Percentiles rank a stretch among this genome's conserved stretches.
Evolutionary conservation across 2,113 vertebrate species (phyloP).

Genomic region (Neolamprologus sp.): DNA sequence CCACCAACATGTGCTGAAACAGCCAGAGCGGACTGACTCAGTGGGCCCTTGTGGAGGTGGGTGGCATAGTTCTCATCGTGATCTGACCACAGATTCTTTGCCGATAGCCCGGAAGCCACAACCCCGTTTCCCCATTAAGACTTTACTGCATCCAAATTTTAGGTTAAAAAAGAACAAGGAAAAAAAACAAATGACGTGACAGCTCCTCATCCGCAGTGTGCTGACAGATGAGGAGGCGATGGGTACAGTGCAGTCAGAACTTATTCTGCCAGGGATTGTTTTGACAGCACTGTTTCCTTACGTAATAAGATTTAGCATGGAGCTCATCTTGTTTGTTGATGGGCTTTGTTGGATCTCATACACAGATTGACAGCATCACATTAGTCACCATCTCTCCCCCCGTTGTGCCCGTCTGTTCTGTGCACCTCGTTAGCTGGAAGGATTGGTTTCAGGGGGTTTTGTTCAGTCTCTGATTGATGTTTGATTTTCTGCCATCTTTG

Average conservation of each 20-base stretch:
- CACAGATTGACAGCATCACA: constrained; percentile 29
- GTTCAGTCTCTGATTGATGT: background rate
- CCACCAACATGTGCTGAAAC: constrained; percentile 51
- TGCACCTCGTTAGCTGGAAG: constrained; percentile 16
- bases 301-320: constrained; percentile 18
- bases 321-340: background rate
- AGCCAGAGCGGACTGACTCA: constrained; percentile 62
- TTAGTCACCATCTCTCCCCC: constrained; percentile 16
- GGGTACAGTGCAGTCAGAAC: background rate
- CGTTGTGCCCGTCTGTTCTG: background rate
- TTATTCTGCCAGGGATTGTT: constrained; percentile 20
- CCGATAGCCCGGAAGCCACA: background rate
- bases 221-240: constrained; percentile 33
- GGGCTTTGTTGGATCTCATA: constrained; percentile 12
- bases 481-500: background rate
- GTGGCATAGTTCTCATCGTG: constrained; percentile 53
- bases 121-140: background rate
- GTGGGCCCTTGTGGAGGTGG: constrained; percentile 66
- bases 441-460: background rate
- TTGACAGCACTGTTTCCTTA: constrained; percentile 41
- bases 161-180: background rate
- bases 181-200: background rate
- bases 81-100: constrained; percentile 11
- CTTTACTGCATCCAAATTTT: background rate
- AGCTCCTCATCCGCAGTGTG: background rate